Evolutionary conservation across 2,113 vertebrate species (phyloP).

Genomic region (Brachyistius frenatus): DNA sequence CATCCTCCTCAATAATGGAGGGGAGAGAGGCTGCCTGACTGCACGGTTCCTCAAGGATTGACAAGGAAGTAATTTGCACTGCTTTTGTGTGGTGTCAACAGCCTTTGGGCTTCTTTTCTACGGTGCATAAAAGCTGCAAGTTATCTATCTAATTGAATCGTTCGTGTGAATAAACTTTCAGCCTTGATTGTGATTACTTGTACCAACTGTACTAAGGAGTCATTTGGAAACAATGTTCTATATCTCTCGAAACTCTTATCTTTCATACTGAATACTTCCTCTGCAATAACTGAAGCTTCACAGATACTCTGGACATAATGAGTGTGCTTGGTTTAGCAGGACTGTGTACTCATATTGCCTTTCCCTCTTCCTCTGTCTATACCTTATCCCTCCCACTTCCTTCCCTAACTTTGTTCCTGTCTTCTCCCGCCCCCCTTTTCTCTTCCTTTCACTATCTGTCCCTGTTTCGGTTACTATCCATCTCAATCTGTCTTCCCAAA

Average conservation of each 20-base stretch:
- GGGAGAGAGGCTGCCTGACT: slow-evolving; percentile 40
- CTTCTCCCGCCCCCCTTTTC: background rate
- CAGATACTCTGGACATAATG: background rate
- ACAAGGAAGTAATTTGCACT: slow-evolving; percentile 54
- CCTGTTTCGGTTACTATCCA: slow-evolving; percentile 52
- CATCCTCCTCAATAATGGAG: slow-evolving; percentile 36
- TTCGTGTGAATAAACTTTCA: background rate
- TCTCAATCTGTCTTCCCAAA: slow-evolving; percentile 60
- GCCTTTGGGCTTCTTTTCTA: too few relatives aligned
- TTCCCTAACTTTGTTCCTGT: slow-evolving; percentile 3
- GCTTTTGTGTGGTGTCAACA: slow-evolving; percentile 58
- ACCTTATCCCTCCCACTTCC: background rate
- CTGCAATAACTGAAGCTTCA: background rate
- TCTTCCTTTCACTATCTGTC: slow-evolving; percentile 18
- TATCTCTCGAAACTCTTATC: background rate
- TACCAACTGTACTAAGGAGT: background rate
- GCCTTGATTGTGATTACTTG: slow-evolving; percentile 37
- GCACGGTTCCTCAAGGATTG: slow-evolving; percentile 33
- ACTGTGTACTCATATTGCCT: slow-evolving; percentile 7
- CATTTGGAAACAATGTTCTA: slow-evolving; percentile 2
- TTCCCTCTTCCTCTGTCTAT: background rate
- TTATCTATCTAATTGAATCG: background rate
- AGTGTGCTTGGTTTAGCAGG: slow-evolving; percentile 6
- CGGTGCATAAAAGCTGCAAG: background rate
- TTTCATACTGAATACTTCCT: slow-evolving; percentile 6